Evolutionary conservation across 2,797 vertebrate species (phyloP).

Genomic region (Melopsittacus undulatus): DNA sequence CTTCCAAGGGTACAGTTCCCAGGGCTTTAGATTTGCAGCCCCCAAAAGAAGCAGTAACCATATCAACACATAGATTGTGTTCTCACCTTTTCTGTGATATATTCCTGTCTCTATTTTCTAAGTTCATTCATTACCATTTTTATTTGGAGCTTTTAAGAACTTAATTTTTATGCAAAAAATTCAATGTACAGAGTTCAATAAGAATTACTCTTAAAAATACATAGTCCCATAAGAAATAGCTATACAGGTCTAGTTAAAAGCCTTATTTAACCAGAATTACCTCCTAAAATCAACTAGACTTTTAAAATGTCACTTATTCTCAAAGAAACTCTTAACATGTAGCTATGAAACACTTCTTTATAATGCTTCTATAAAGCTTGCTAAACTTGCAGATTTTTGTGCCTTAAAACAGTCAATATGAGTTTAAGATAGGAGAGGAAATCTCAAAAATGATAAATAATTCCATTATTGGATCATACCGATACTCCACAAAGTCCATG

Average conservation of each 20-base stretch:
- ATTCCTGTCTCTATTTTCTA: background rate
- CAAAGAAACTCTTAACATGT: background rate
- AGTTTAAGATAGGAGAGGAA: background rate
- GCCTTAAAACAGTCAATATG: background rate
- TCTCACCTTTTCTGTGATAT: background rate
- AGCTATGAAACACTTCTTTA: background rate
- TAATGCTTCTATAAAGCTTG: background rate
- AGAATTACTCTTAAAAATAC: background rate
- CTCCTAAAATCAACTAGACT: background rate
- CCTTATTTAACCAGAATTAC: background rate
- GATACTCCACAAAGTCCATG: background rate
- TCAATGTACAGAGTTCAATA: background rate
- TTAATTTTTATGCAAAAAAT: background rate
- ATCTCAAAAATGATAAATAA: background rate
- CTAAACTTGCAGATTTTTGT: background rate
- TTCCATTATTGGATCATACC: background rate
- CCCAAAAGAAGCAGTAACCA: background rate
- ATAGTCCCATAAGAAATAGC: background rate
- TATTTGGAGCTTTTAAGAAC: background rate
- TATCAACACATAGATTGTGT: background rate
- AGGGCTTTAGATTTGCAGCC: background rate
- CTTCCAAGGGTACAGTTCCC: background rate
- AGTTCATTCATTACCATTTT: background rate
- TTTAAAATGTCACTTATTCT: background rate
- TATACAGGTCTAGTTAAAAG: background rate